Evolutionary conservation across 2,888 invertebrate species (phyloP), one percentile per base, ranked within the genome.

Genomic region (Drosophila rubida): DNA sequence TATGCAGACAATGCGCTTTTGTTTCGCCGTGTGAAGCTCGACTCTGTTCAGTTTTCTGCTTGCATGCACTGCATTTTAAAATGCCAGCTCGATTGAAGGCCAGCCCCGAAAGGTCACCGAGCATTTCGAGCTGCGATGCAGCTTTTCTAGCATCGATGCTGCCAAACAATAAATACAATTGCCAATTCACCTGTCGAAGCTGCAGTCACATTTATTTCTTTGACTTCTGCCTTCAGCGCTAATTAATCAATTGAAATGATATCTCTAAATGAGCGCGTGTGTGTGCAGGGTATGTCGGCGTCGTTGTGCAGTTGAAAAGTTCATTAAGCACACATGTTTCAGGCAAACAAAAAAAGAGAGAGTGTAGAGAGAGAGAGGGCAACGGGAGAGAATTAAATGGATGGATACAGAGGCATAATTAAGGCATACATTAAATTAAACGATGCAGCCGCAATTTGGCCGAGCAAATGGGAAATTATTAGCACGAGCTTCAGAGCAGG

Each of bases 381-480:
- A 44, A 44, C 7, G 45, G 1, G n/a, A 27, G 8, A 14, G 37
- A 61, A 48, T 54, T 48, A 14, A 45, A 41, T 44, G 22, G 11
- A 42, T 54, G 49, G 37, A 41, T 68, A 48, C 58, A 54, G 46
- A 27, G 48, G 49, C 61, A 44, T 69, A 77, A 75, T 75, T 75
- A 69, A 58, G 54, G 62, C 48, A 58, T 53, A 53, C 69, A 66
- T 76, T 76, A 78, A 74, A 69, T 63, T 66, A 74, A 76, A 74
- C 58, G 75, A 69, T 78, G 68, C 69, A 73, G 62, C 67, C 67
- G 69, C 79, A 78, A 78, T 73, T 75, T 69, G 79, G 69, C 69
- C 44, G 49, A 69, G 59, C 65, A 69, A 83, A 80, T 87, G 84
- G 60, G 54, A 82, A 79, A 82, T 61, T 85, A 75, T 72, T 65